Evolutionary conservation across 2,113 vertebrate genomes (phyloP).

Genomic region (Phaetusa simplex): DNA sequence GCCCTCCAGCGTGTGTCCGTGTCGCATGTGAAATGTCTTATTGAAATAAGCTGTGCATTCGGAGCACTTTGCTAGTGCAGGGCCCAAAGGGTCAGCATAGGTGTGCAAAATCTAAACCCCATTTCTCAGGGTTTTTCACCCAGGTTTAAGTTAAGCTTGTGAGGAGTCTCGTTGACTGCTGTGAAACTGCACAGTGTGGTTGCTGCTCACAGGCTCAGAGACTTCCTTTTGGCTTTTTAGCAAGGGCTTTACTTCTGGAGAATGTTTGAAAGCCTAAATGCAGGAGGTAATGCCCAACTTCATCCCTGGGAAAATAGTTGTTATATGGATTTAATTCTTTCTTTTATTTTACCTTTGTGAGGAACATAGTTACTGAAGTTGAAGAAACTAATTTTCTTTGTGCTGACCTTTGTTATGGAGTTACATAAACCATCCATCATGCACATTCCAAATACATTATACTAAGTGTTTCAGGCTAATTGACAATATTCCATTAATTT

Average conservation of each 20-base stretch:
- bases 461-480: constrained; percentile 20
- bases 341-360: not conserved
- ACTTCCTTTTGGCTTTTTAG: not conserved
- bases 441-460: constrained; percentile 19
- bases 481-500: constrained; percentile 43
- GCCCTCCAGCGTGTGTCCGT: not conserved
- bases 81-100: not conserved
- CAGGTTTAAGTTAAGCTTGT: not conserved
- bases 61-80: not conserved
- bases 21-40: not conserved
- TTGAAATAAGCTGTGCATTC: not conserved
- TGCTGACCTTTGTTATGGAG: not conserved
- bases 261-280: not conserved
- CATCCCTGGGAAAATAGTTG: not conserved
- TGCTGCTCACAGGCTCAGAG: not conserved
- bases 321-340: not conserved
- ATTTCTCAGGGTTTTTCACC: not conserved
- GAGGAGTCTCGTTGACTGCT: rapidly evolving
- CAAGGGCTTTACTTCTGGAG: not conserved
- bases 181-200: not conserved
- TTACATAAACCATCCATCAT: not conserved
- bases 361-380: not conserved
- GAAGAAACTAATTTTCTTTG: not conserved
- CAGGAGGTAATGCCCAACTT: not conserved
- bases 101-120: not conserved